A percentile compares a stretch with the other conserved stretches of the same genome.
Evolutionary conservation across 2,797 vertebrate genomes (phyloP).

Genomic region (Simalia tracyae): DNA sequence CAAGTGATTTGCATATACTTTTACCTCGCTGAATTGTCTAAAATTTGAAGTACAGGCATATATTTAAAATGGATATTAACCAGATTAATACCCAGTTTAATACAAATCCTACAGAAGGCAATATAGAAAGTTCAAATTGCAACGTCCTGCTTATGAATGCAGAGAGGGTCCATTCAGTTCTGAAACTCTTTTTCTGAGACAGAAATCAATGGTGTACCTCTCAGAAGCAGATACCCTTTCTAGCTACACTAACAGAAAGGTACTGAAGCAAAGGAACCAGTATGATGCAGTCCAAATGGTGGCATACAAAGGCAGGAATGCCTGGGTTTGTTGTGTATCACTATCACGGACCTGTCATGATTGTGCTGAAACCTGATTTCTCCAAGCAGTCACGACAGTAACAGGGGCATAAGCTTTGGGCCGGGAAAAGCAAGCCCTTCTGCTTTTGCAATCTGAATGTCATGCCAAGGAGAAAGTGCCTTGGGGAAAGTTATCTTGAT

Average conservation of each 20-base stretch:
- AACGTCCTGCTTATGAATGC: neutral
- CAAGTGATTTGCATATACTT: neutral
- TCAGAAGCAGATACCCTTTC: neutral
- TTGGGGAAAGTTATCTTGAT: neutral
- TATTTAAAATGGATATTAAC: neutral
- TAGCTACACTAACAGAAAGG: slow-evolving; percentile 13
- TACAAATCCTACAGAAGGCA: neutral
- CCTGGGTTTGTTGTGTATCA: neutral
- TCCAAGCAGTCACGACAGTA: neutral
- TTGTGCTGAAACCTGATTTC: neutral
- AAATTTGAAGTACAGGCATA: neutral
- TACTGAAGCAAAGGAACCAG: neutral
- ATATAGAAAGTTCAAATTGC: neutral
- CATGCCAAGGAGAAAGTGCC: neutral
- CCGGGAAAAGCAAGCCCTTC: slow-evolving; percentile 2
- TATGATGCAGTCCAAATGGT: neutral
- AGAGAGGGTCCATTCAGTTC: neutral
- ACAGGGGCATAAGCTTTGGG: slow-evolving; percentile 28
- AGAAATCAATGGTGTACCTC: neutral
- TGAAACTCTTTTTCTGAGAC: neutral
- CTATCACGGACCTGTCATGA: neutral
- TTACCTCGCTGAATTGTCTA: neutral
- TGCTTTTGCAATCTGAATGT: neutral
- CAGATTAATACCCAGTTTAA: neutral
- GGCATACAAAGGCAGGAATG: neutral